Base-by-base conservation (phyloP, 2,797 vertebrate species). In the Cossypha niveicapilla region DNA sequence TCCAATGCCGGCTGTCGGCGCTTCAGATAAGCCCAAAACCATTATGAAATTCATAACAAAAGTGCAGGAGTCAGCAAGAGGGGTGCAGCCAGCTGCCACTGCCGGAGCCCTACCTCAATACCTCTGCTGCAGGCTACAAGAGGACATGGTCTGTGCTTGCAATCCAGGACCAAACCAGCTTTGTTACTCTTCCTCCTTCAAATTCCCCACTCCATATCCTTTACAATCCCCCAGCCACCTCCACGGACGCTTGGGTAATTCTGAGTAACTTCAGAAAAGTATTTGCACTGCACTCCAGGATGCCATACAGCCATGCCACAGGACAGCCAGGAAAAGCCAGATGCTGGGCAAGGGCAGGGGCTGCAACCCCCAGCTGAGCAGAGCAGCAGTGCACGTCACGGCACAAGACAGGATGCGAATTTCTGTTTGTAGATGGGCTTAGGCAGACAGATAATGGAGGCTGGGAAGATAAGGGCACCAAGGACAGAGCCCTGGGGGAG, bases 321-420 rank as follows among this genome's bases (percentile, higher is more conserved):
- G 39, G 39, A 39, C 4, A 15, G 39, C 15, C 39, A 39, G 77
- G 28, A 61, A 80, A 66, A 80, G 27, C 6, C 3, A 74, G 57
- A 42, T 18, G 45, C 48, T 3, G 1, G 24, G 11, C 0, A 0
- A 91, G 44, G n/a, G 41, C 62, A 92, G 54, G 10, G 41, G 14
- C 45, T 81, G 50, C 50, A 63, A 58, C 7, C 19, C 22, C 30
- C 0, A 1, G 6, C 0, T 9, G 3, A n/a, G 44, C 16, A 2
- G 4, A 61, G 56, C 2, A 1, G 62, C 39, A 72, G 35, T 0
- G 0, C 18, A 51, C 1, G 16, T 18, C 11, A 0, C 0, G 0
- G 80, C 91, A 88, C 5, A 2, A 89, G 91, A 73, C 70, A 25
- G 61, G 28, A 48, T 3, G 3, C 0, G 1, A 68, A 81, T n/a